phyloP scores from a whole-genome alignment of 2,113 vertebrate species.

The Silurus glanis region DNA sequence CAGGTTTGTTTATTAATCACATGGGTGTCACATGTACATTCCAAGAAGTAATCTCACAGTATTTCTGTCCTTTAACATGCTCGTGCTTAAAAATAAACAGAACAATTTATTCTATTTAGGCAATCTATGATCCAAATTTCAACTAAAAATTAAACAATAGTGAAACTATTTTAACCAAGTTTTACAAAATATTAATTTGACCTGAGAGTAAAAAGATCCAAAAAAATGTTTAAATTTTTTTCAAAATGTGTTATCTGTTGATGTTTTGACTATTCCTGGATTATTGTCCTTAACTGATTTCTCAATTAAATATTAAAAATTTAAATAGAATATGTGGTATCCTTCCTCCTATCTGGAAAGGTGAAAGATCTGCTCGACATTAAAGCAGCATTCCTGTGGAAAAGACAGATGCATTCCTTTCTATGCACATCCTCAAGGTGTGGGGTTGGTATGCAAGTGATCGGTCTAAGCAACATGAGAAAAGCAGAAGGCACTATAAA shows the following conservation, averaged over 20 bases:
- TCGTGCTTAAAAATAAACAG: background rate
- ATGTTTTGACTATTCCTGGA: background rate
- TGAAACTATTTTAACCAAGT: background rate
- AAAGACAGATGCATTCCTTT: conserved; percentile 16
- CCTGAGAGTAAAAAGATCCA: background rate
- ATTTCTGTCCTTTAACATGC: background rate
- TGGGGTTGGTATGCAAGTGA: background rate
- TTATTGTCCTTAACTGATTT: background rate
- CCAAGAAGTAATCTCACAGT: background rate
- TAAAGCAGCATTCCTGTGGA: background rate
- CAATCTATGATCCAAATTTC: background rate
- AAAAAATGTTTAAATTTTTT: background rate
- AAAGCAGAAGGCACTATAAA: background rate
- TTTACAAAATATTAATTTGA: background rate
- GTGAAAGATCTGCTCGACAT: background rate
- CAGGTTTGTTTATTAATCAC: conserved; percentile 35
- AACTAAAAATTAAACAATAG: background rate
- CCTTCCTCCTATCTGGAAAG: background rate
- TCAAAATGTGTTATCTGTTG: background rate
- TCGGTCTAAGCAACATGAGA: background rate
- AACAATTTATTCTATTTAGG: background rate
- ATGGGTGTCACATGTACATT: background rate
- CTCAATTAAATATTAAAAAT: no score
- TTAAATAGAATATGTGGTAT: no score
- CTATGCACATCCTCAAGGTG: conserved; percentile 3